These are phyloP conservation scores for Falco concolor DNA, from an alignment of 2,797 vertebrate genomes.

Conservation along the genomic window DNA sequence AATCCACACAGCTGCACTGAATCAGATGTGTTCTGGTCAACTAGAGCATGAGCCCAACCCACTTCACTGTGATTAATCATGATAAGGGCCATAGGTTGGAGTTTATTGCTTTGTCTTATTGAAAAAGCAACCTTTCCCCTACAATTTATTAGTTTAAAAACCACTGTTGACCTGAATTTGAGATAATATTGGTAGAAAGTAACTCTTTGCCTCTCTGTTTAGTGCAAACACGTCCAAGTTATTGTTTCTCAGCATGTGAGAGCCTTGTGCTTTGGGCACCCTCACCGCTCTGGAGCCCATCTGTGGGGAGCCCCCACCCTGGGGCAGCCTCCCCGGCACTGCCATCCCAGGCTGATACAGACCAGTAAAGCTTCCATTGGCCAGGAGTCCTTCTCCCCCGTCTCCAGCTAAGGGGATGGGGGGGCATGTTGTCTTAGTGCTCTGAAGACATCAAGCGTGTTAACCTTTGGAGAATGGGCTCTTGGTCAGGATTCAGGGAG, in stretches of 20 bases:
- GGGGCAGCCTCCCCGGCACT: background rate
- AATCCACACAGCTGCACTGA: background rate
- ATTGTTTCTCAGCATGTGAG: background rate
- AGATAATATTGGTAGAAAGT: background rate
- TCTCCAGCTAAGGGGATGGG: background rate
- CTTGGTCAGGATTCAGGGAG: background rate
- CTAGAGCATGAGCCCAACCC: background rate
- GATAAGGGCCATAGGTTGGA: background rate
- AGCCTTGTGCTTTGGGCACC: background rate
- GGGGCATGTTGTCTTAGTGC: background rate
- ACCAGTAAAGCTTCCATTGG: fast-evolving
- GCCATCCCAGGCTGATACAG: fast-evolving
- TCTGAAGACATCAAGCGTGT: fast-evolving
- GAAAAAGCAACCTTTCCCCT: background rate
- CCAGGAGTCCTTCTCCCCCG: background rate
- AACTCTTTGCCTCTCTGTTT: background rate
- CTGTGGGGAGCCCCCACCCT: background rate
- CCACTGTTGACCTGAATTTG: conserved; percentile 10
- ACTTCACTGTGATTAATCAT: background rate
- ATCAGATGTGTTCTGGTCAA: background rate
- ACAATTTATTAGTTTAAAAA: conserved; percentile 8
- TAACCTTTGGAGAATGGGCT: fast-evolving
- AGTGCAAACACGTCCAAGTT: background rate
- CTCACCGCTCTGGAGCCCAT: background rate
- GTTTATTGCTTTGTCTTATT: conserved; percentile 20